Base-by-base conservation (phyloP, 2,113 vertebrate genomes). In the Brachypteracias leptosomus region DNA sequence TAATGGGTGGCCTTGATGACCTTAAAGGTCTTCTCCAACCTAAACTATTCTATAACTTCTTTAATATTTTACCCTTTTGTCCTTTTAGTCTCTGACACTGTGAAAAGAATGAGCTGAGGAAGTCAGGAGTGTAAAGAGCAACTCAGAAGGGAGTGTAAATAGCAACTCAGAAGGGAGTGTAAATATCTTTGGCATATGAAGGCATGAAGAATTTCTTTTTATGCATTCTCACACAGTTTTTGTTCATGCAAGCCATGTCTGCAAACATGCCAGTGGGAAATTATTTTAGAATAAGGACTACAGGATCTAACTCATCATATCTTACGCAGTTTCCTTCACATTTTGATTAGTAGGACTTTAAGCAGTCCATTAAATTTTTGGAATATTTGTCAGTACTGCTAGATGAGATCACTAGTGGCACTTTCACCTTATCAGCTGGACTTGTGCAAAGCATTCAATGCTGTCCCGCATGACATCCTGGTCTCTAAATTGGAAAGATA, bases 311-410 rank as follows among this genome's bases (percentile, higher is more conserved):
- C 4, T 36, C 15, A 11, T 68, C 10, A 31, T 51, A 31, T 40
- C 9, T 55, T 14, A 35, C 13, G 14, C 55, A 35, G 65, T 67
- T 65, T 80, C 25, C 35, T 68, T 91, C 13, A 47, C 10, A 29
- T 83, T 80, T 66, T 72, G 28, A 72, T 86, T 92, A 42, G n/a
- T n/a, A 40, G 7, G 19, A 31, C 7, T 83, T 88, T 24, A 52
- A 61, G 12, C 0, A 52, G 40, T 38, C 40, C 8, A 63, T 29
- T 46, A 62, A 35, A 1, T 4, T 20, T 54, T 29, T 47, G 0
- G 3, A 72, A 33, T 73, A 57, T 57, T 84, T 87, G 3, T 66
- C 18, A 58, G 1, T 33, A 55, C 9, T 84, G 5, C 1, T 51
- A 57, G 24, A 31, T 59, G 12, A 6, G 10, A 28, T 73, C 46